Base-by-base conservation (phyloP, 2,797 vertebrate genomes). In the Mycteria americana region DNA sequence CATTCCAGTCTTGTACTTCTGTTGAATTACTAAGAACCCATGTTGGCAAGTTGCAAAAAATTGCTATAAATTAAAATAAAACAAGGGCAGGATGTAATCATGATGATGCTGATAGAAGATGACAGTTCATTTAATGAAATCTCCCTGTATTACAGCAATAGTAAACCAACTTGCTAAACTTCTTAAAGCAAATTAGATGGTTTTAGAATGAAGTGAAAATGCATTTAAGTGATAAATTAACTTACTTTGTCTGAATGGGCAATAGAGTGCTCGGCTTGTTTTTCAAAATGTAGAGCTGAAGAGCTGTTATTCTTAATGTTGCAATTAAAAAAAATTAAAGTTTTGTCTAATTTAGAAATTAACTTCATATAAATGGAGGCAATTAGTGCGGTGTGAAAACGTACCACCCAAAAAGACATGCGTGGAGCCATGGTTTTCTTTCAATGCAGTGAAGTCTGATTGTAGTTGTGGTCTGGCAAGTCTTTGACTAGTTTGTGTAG, bases 1-100 rank as follows among this genome's bases (percentile, higher is more conserved):
- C 18, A 9, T 77, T 39, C 51, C 21, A 18, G 6, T 82, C 62
- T 82, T 82, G 46, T 51, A 63, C 9, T 81, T 90, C 56, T 63
- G 41, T 70, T 74, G 57, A n/a, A 72, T 80, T 79, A 27, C 28
- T 68, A 50, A 73, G 62, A 92, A 43, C 15, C 19, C 21, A 13
- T 30, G 46, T 51, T 80, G 77, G 33, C 76, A 87, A 85, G 50
- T 48, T 63, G 43, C n/a, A 85, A 94, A 96, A 90, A 48, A 48
- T 37, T 41, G 33, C 77, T 88, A 48, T 88, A 75, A 82, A 93
- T 96, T 86, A 79, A 93, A 88, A 67, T 81, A 84, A 92, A 96
- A 85, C 41, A 77, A 79, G 35, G 43, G 35, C 68, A 77, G 28
- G 21, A 30, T 50, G 56, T 57, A 94, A 43, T 89, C 50, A 57